These are phyloP conservation scores for Thera britannica DNA, from an alignment of 2,888 invertebrate species.

Conservation along the genomic window DNA sequence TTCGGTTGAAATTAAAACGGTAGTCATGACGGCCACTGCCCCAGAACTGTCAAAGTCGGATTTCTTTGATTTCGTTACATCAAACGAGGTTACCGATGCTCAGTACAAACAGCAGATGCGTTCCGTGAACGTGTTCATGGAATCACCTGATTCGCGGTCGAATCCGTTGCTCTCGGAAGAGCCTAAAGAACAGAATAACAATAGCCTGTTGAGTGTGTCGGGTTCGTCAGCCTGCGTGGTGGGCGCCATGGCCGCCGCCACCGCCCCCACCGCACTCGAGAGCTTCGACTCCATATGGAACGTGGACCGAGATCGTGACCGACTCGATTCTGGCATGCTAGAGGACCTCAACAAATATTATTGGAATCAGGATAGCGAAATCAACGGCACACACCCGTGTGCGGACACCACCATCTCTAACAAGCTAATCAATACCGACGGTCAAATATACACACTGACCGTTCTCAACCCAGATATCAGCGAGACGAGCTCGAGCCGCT, in stretches of 20 bases:
- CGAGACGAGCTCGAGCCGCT: slow-evolving; percentile 86
- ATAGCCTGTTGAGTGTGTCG: slow-evolving; percentile 79
- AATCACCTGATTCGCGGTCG: slow-evolving; percentile 82
- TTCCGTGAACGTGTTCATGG: slow-evolving; percentile 87
- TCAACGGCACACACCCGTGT: slow-evolving; percentile 79
- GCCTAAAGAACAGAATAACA: slow-evolving; percentile 86
- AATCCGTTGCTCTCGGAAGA: slow-evolving; percentile 81
- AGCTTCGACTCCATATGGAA: slow-evolving; percentile 87
- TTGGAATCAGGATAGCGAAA: slow-evolving; percentile 89
- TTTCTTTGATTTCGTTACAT: slow-evolving; percentile 95
- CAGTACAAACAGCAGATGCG: slow-evolving; percentile 89
- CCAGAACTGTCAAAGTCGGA: slow-evolving; percentile 94
- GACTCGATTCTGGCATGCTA: slow-evolving; percentile 89
- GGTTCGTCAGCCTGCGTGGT: slow-evolving; percentile 56
- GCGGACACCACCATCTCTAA: slow-evolving; percentile 80
- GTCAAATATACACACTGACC: slow-evolving; percentile 93
- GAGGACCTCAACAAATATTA: slow-evolving; percentile 94
- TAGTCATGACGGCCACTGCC: slow-evolving; percentile 94
- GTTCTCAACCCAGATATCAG: slow-evolving; percentile 93
- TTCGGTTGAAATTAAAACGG: slow-evolving; percentile 83
- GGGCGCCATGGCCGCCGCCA: slow-evolving; percentile 64
- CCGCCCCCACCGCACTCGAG: slow-evolving; percentile 78
- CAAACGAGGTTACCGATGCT: slow-evolving; percentile 90
- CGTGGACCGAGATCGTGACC: slow-evolving; percentile 89
- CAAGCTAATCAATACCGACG: slow-evolving; percentile 87